Evolutionary conservation across 2,797 vertebrate genomes (phyloP).

Genomic region (Mus spretus): DNA sequence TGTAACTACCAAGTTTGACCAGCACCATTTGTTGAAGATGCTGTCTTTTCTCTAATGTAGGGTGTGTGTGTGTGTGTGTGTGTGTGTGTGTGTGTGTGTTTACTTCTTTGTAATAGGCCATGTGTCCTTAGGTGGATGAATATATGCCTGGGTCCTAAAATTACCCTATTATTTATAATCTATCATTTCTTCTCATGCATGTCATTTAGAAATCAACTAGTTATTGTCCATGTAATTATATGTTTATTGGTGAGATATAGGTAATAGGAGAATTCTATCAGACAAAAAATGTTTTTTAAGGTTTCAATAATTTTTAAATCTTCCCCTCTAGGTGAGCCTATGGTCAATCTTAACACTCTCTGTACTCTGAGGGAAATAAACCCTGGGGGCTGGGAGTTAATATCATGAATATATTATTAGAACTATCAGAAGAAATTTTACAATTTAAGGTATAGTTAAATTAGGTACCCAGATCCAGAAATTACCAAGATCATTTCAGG

Average conservation of each 20-base stretch:
- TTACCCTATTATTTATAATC: neutral
- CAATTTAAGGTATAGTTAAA: neutral
- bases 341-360: neutral
- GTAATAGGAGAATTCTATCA: neutral
- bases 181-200: neutral
- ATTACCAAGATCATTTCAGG: neutral
- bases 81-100: neutral
- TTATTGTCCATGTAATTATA: neutral
- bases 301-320: neutral
- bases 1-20: neutral
- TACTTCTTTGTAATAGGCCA: neutral
- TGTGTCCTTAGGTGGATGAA: neutral
- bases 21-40: neutral
- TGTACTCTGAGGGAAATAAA: no score
- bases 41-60: neutral
- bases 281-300: neutral
- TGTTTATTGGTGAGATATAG: neutral
- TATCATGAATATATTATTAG: neutral
- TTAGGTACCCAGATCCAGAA: neutral
- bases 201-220: neutral
- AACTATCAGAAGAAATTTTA: neutral
- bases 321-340: neutral
- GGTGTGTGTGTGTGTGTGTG: neutral
- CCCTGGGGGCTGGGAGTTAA: neutral
- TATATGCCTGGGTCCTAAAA: neutral